Percentiles rank a stretch among this genome's conserved stretches.
Conservation (phyloP, 2,797 vertebrate species). For the Pogoniulus pusillus region DNA sequence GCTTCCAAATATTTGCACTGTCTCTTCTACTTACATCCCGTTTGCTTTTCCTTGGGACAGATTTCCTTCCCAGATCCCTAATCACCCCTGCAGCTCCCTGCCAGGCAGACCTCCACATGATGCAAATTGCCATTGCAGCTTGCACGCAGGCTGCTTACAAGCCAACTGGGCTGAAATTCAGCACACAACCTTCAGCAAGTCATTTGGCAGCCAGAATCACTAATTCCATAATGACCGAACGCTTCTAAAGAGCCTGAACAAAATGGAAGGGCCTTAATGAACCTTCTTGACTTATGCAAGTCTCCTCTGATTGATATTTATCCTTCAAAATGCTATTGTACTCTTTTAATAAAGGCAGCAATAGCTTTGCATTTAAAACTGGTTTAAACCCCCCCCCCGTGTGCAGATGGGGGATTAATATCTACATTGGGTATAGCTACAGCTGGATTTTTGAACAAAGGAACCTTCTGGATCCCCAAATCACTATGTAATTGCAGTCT, state of each 20-base stretch:
- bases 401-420: background rate
- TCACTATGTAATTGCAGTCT: background rate
- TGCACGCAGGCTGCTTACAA: background rate
- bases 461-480: background rate
- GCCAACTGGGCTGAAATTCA: slow-evolving; percentile 68
- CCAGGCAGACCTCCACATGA: background rate
- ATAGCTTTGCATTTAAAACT: background rate
- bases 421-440: slow-evolving; percentile 14
- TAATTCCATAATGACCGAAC: slow-evolving; percentile 62
- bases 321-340: slow-evolving; percentile 35
- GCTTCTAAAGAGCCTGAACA: slow-evolving; percentile 52
- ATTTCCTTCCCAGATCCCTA: background rate
- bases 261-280: slow-evolving; percentile 65
- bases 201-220: slow-evolving; percentile 66
- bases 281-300: slow-evolving; percentile 53
- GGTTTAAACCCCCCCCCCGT: background rate
- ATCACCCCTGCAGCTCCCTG: background rate
- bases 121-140: background rate
- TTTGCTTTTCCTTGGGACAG: background rate
- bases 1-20: background rate
- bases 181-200: slow-evolving; percentile 51
- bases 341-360: slow-evolving; percentile 13
- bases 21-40: background rate
- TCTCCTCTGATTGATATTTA: slow-evolving; percentile 57
- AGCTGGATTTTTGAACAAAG: slow-evolving; percentile 17